phyloP scores from a whole-genome alignment of 2,888 invertebrate genomes.

The Caenorhabditis sp. region DNA sequence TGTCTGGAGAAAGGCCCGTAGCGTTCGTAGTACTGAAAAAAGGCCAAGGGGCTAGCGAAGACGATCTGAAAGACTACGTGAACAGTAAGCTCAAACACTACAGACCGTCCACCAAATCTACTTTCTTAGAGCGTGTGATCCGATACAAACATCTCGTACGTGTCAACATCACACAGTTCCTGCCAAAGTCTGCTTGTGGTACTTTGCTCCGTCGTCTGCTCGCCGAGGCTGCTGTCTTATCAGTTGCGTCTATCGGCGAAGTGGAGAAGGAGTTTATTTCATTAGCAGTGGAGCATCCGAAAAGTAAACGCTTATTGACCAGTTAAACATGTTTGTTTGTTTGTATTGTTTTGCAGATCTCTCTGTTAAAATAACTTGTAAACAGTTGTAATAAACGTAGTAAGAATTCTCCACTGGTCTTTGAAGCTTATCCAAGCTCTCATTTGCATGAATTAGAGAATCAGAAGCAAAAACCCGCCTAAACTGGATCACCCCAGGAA shows the following conservation, averaged over 20 bases:
- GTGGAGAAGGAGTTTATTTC: slow-evolving; percentile 43
- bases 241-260: slow-evolving; percentile 47
- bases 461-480: not conserved
- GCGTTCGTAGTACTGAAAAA: slow-evolving; percentile 54
- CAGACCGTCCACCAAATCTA: not conserved
- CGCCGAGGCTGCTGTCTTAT: slow-evolving; percentile 50
- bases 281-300: not conserved
- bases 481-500: slow-evolving; percentile 14
- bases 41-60: slow-evolving; percentile 29
- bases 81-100: slow-evolving; percentile 39
- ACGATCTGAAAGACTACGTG: slow-evolving; percentile 52
- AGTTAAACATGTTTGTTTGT: not conserved
- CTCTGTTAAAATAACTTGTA: not conserved
- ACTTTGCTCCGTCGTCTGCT: slow-evolving; percentile 47
- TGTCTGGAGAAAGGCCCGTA: slow-evolving; percentile 54
- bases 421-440: too few species aligned
- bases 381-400: too few species aligned
- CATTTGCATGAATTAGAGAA: slow-evolving; percentile 5
- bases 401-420: too few species aligned
- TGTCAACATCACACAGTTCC: slow-evolving; percentile 52
- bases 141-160: slow-evolving; percentile 58
- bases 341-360: slow-evolving; percentile 10
- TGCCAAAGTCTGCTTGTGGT: slow-evolving; percentile 51
- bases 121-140: slow-evolving; percentile 42
- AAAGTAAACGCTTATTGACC: not conserved